phyloP scores from a whole-genome alignment of 35 echinoderm and acorn worm genomes.

The Nesometra sesokonis region DNA sequence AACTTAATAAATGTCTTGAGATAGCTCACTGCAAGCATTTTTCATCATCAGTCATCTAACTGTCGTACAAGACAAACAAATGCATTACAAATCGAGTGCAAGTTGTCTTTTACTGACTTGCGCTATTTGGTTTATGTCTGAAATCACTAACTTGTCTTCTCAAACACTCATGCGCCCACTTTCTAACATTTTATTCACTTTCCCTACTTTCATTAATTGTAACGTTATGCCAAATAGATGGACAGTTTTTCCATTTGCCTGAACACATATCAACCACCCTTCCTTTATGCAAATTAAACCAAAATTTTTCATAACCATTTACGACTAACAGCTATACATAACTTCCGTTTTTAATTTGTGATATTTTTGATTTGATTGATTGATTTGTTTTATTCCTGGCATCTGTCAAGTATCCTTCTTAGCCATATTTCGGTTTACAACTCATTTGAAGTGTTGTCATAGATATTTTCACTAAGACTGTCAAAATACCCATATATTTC shows the following conservation, averaged over 20 bases:
- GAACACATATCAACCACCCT: not conserved
- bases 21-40: not conserved
- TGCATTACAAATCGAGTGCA: not conserved
- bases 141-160: no score
- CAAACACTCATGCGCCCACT: no score
- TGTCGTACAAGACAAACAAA: not conserved
- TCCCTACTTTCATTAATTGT: no score
- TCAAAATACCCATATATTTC: no score
- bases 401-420: not conserved
- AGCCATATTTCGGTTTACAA: not conserved
- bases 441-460: no score
- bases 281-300: not conserved
- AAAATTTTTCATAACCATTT: no score
- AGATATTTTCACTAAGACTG: no score
- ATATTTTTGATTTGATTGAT: not conserved
- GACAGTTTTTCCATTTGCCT: not conserved
- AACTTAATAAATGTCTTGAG: not conserved
- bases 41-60: not conserved
- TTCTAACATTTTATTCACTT: not conserved
- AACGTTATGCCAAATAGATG: no score
- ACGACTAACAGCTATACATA: not conserved
- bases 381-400: not conserved
- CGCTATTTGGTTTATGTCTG: not conserved
- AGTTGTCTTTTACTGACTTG: not conserved
- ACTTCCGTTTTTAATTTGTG: not conserved